Evolutionary conservation across 1,140 invertebrate species (phyloP).

Genomic region (Drosophila orosa): DNA sequence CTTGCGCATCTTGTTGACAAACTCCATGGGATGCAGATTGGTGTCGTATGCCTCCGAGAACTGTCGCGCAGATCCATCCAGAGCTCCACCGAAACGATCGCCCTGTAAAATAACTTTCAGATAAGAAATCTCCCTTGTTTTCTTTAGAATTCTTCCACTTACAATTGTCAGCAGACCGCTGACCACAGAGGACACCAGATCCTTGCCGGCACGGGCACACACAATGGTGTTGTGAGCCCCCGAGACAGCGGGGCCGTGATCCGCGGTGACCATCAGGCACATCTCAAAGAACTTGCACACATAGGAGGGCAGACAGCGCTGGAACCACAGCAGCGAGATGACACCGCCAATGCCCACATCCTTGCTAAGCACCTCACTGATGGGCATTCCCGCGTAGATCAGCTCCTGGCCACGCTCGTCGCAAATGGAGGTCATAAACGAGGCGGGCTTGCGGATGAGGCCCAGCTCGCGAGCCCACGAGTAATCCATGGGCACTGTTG

Average conservation of each 20-base stretch:
- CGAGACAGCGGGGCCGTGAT: conserved; percentile 99
- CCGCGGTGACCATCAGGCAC: conserved; percentile 99
- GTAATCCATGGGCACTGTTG: conserved; percentile 99
- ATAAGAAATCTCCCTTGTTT: background rate
- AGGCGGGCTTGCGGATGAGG: conserved; percentile 98
- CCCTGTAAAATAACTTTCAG: conserved; percentile 87
- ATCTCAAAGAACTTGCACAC: conserved; percentile 99
- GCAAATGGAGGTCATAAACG: conserved; percentile 99
- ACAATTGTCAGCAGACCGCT: conserved; percentile 99
- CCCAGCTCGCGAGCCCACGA: conserved; percentile 99
- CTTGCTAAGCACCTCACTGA: conserved; percentile 95
- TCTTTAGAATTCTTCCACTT: conserved; percentile 85
- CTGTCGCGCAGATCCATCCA: conserved; percentile 97
- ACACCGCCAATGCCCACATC: conserved; percentile 98
- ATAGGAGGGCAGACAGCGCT: conserved; percentile 96
- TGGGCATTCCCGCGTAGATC: conserved; percentile 99
- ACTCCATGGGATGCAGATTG: conserved; percentile 98
- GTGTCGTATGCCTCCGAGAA: conserved; percentile 98
- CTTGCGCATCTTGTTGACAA: conserved; percentile 98
- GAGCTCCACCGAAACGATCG: conserved; percentile 98
- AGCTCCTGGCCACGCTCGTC: conserved; percentile 99
- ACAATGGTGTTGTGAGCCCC: conserved; percentile 99
- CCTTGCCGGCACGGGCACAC: conserved; percentile 99
- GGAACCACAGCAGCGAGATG: conserved; percentile 99
- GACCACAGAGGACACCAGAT: conserved; percentile 98